These are phyloP conservation scores for cattle (Bos taurus) DNA, from an alignment of 2,113 vertebrate species.

Conservation along the genomic window ARS-UCD2.0 NC_037340.1:2171001-2171500, in stretches of 20 bases:
- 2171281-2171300: constrained; percentile 24
- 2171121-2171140: background rate
- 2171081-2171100: background rate
- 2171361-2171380: background rate
- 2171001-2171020: background rate
- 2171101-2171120: background rate
- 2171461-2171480: background rate
- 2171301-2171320: background rate
- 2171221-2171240: background rate
- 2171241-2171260: background rate
- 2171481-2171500: background rate
- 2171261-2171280: background rate
- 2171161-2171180: background rate
- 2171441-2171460: background rate
- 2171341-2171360: background rate
- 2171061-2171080: background rate
- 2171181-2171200: background rate
- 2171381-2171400: background rate
- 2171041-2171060: background rate
- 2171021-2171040: background rate
- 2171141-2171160: background rate
- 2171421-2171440: background rate
- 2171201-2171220: constrained; percentile 19
- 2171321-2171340: background rate
- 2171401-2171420: background rate